Conservation (phyloP, 2,113 vertebrate genomes). For the Acanthochromis polyacanthus region DNA sequence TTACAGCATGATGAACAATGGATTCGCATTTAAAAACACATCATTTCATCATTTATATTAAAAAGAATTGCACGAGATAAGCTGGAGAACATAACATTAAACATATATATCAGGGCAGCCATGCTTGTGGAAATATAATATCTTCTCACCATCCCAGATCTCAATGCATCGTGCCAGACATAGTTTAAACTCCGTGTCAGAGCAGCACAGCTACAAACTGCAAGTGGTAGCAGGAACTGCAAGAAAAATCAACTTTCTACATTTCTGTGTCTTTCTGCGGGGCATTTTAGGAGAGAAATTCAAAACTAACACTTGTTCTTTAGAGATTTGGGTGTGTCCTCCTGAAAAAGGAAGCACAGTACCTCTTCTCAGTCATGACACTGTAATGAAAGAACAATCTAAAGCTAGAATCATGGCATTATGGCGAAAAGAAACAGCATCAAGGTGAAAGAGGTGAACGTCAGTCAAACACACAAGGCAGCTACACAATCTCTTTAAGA, state of each 20-base stretch:
- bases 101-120: background rate
- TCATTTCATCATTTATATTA: background rate
- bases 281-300: background rate
- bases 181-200: background rate
- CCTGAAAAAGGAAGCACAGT: too few species aligned
- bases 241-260: too few species aligned
- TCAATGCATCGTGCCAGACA: background rate
- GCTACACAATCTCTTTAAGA: background rate
- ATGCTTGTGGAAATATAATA: background rate
- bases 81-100: background rate
- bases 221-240: background rate
- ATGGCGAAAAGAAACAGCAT: too few species aligned
- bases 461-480: slow-evolving; percentile 9
- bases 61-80: background rate
- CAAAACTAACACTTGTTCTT: background rate
- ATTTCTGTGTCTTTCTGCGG: too few species aligned
- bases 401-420: too few species aligned
- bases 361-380: too few species aligned
- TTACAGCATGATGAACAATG: background rate
- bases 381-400: too few species aligned
- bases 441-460: background rate
- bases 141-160: background rate
- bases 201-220: background rate
- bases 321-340: too few species aligned
- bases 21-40: background rate